Evolutionary conservation across 1,140 invertebrate genomes (phyloP), one percentile per base, ranked within the genome.

Genomic region (Zaprionus kolodkinae): DNA sequence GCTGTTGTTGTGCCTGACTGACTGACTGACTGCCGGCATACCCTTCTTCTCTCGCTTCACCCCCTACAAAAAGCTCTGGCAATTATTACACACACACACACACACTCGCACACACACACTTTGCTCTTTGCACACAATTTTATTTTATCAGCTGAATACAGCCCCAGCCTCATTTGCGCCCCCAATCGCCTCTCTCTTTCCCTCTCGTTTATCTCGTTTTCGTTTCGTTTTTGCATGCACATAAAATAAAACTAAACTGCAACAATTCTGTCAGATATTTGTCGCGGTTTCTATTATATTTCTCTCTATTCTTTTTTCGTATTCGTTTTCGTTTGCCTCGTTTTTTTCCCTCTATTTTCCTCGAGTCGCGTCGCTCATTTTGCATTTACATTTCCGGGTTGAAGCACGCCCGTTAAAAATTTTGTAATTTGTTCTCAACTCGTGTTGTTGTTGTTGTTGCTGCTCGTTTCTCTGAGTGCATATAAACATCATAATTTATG

Each of bases 81-180:
- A 88, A 87, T 87, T 88, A 88, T 87, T 88, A 54, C 68, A 69
- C 59, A 56, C 62, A 66, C 63, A 66, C 63, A 62, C 66, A 60
- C 30, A 59, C 30, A 48, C 45, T 33, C 52, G 45, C 43, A 55
- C 43, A 55, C 43, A 55, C 54, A 35, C 27, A 64, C 63, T 62
- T 64, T 12, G 11, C 40, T 59, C 27, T 30, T 30, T 30, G 65
- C 76, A 60, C 73, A 79, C 76, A 80, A 84, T 87, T 81, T 84
- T 89, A 89, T 89, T 88, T 89, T 88, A 89, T 88, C 84, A 89
- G 84, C 84, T 89, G 85, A 67, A 69, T 60, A 69, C 84, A 69
- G 10, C 17, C 21, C 48, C 55, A 27, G 13, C 40, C 43, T 48
- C 48, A 50, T n/a, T 6, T 30, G 25, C 35, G 17, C 38, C 9